Evolutionary conservation across 2,888 invertebrate species (phyloP), one percentile per base, ranked within the genome.

Genomic region (Xylophagus ater): DNA sequence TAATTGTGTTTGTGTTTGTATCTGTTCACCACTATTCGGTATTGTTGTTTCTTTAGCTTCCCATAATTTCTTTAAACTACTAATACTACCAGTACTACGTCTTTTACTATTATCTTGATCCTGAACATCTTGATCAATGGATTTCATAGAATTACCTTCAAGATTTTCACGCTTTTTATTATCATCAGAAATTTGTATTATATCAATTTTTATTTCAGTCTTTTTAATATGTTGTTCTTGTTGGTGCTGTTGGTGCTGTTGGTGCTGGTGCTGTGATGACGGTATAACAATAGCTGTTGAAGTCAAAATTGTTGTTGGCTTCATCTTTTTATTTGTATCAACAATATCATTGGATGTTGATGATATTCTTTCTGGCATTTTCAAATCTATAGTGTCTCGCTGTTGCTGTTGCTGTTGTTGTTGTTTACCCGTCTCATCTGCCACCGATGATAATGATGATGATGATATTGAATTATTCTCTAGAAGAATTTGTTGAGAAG

Each of bases 11-110:
- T 70, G 71, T n/a, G n/a, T n/a, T n/a, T n/a, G n/a, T n/a, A n/a
- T n/a, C 19, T 65, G 63, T 26, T 58, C 60, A 52, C 40, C 54
- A n/a, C n/a, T n/a, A n/a, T n/a, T n/a, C n/a, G n/a, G n/a, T n/a
- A n/a, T n/a, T 50, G 47, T 66, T 66, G 32, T 56, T 58, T 81
- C 81, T 57, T 83, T 84, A 48, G 80, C 81, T 65, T 92, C 92
- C 92, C 92, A 92, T 46, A 92, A 68, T 62, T 87, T 87, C 62
- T 90, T 90, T 53, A 92, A 70, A 62, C 87, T 90, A 60, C 81
- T 88, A 56, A 92, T 92, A 66, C 88, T 88, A 45, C 90, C 90
- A 34, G 89, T 89, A 62, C 89, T 89, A 49, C 86, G 81, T 10
- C 90, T 73, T 60, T 89, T 90, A 58, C 87, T 86, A n/a, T n/a